phyloP scores from a whole-genome alignment of 1,140 invertebrate genomes.

The Harpegnathos saltator region DNA sequence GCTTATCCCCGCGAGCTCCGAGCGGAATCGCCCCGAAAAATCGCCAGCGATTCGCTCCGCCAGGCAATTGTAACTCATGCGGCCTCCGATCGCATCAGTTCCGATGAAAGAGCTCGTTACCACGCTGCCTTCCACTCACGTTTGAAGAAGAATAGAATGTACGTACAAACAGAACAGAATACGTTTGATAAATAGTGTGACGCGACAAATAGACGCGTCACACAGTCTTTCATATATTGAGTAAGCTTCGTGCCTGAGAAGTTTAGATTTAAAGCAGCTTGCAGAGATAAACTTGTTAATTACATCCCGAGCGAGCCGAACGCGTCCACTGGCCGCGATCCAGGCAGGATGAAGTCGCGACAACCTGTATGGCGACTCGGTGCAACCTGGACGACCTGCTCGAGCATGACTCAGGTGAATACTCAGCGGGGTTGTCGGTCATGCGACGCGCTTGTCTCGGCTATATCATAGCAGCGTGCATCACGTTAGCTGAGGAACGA shows the following conservation, averaged over 20 bases:
- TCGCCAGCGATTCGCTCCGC: background rate
- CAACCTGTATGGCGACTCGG: conserved; percentile 51
- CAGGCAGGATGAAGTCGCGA: conserved; percentile 31
- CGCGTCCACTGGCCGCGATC: background rate
- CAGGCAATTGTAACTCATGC: background rate
- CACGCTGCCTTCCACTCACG: too few species aligned
- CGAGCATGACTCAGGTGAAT: conserved; percentile 59
- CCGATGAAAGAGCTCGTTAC: too few species aligned
- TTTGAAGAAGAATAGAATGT: too few species aligned
- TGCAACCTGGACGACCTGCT: conserved; percentile 42
- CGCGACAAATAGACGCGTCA: too few species aligned
- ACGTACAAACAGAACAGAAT: too few species aligned
- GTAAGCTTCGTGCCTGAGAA: too few species aligned
- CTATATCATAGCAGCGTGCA: conserved; percentile 15
- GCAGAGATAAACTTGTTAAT: background rate
- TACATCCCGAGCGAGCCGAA: background rate
- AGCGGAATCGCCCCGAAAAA: conserved; percentile 27
- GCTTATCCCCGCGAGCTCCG: background rate
- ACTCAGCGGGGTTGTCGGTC: conserved; percentile 28
- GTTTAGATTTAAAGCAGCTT: too few species aligned
- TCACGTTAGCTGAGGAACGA: conserved; percentile 10
- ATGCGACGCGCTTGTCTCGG: background rate
- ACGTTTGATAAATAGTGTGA: too few species aligned
- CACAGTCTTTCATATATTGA: too few species aligned
- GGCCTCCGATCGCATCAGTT: too few species aligned